Conservation (phyloP, 2,888 invertebrate genomes). For the Andrena minutula region DNA sequence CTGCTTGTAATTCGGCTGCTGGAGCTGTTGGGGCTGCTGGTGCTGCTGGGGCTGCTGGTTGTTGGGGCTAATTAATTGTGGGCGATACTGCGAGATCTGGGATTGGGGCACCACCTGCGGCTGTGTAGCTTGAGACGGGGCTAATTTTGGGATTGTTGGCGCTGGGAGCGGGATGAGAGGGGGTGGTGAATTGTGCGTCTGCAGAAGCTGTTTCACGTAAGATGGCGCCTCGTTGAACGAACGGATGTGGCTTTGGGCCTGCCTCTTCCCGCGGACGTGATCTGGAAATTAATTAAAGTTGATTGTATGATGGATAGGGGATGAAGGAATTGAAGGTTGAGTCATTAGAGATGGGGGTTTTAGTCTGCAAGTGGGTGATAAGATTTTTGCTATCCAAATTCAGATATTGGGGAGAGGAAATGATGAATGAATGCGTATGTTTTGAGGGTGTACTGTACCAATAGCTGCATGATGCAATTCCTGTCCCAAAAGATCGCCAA, state of each 20-base stretch:
- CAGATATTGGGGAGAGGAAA: too few relatives aligned
- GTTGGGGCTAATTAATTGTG: slow-evolving; percentile 76
- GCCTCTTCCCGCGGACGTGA: slow-evolving; percentile 66
- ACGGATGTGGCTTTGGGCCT: slow-evolving; percentile 69
- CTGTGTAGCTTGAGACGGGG: slow-evolving; percentile 43
- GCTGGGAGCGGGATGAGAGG: slow-evolving; percentile 79
- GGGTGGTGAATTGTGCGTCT: slow-evolving; percentile 77
- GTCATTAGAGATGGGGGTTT: too few relatives aligned
- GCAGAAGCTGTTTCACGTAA: slow-evolving; percentile 79
- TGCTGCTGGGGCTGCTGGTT: slow-evolving; percentile 63
- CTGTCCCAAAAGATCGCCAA: slow-evolving; percentile 44
- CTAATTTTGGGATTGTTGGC: slow-evolving; percentile 74
- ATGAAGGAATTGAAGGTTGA: too few relatives aligned
- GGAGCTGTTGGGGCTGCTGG: slow-evolving; percentile 23
- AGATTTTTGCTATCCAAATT: too few relatives aligned
- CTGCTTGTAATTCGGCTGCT: slow-evolving; percentile 42
- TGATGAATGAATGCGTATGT: background rate
- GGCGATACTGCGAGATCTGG: slow-evolving; percentile 72
- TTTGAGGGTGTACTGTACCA: slow-evolving; percentile 53
- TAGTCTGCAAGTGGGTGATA: too few relatives aligned
- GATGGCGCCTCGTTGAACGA: slow-evolving; percentile 78
- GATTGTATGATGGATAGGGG: background rate
- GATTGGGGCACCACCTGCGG: slow-evolving; percentile 64
- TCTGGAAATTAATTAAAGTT: slow-evolving; percentile 37
- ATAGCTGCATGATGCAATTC: slow-evolving; percentile 11